Percentiles rank a stretch among this genome's conserved stretches.
Evolutionary conservation across 2,113 vertebrate species (phyloP).

Genomic region (Apodemus sylvaticus): DNA sequence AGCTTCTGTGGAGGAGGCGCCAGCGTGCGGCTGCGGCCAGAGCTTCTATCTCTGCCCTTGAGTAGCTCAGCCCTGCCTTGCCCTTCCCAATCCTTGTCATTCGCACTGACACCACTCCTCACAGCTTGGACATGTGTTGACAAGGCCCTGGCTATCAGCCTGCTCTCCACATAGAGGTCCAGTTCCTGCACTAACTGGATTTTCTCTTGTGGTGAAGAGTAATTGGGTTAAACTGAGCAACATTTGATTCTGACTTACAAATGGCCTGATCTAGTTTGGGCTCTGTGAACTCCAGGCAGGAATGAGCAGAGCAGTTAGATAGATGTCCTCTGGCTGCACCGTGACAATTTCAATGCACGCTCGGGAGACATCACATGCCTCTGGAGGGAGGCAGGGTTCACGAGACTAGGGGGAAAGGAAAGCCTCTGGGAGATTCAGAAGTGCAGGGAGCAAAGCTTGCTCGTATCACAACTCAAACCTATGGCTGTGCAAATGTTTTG

Average conservation of each 20-base stretch:
- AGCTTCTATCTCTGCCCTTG: neutral
- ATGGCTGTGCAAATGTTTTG: neutral
- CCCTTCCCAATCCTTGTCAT: neutral
- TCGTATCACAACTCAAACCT: neutral
- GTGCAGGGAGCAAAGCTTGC: neutral
- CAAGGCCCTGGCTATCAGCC: constrained; percentile 33
- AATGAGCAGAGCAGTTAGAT: neutral
- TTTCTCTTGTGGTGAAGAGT: constrained; percentile 58
- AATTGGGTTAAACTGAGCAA: constrained; percentile 73
- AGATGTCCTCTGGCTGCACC: neutral
- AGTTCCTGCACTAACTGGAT: constrained; percentile 47
- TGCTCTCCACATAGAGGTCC: constrained; percentile 30
- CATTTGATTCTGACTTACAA: constrained; percentile 60
- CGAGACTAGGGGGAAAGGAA: no score
- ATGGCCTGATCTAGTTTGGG: constrained; percentile 45
- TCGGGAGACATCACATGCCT: fast-evolving
- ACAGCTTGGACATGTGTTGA: neutral
- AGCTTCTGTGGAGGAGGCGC: neutral
- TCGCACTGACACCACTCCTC: fast-evolving
- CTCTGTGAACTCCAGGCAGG: neutral
- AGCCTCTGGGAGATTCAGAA: neutral
- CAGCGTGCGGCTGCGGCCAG: neutral
- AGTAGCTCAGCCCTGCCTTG: fast-evolving
- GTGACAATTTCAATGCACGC: neutral
- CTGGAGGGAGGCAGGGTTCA: neutral